A percentile compares a stretch with the other conserved stretches of the same genome.
Conservation (phyloP, 2,888 invertebrate species). For the Iselma pallidipennis region DNA sequence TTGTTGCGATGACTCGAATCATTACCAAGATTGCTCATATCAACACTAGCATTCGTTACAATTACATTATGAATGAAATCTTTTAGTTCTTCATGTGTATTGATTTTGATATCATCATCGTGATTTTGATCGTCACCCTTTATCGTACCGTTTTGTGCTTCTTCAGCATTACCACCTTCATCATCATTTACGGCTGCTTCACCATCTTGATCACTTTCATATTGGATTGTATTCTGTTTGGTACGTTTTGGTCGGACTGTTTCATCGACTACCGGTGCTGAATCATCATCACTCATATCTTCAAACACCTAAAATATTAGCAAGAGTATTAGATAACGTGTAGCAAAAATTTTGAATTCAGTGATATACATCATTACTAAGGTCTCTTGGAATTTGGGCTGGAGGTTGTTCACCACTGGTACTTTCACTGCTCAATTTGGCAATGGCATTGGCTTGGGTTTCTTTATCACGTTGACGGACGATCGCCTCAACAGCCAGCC, state of each 20-base stretch:
- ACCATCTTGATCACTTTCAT: slow-evolving; percentile 47
- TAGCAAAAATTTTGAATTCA: background rate
- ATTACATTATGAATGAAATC: slow-evolving; percentile 65
- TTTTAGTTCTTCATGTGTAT: slow-evolving; percentile 37
- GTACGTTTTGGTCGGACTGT: slow-evolving; percentile 36
- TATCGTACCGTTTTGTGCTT: background rate
- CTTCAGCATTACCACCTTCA: slow-evolving; percentile 2
- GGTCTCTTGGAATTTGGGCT: slow-evolving; percentile 55
- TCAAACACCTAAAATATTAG: slow-evolving; percentile 49
- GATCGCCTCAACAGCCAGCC: slow-evolving; percentile 93
- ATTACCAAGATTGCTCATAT: slow-evolving; percentile 54
- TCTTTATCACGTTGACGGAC: slow-evolving; percentile 82
- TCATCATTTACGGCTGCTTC: slow-evolving; percentile 3
- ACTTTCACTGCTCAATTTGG: slow-evolving; percentile 80
- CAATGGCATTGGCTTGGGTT: slow-evolving; percentile 81
- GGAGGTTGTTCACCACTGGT: slow-evolving; percentile 58
- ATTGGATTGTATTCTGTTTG: slow-evolving; percentile 51
- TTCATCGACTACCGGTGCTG: slow-evolving; percentile 40
- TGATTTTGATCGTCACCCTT: slow-evolving; percentile 8
- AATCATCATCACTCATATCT: slow-evolving; percentile 51
- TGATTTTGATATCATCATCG: slow-evolving; percentile 1
- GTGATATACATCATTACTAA: slow-evolving; percentile 58
- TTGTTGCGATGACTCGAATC: slow-evolving; percentile 58
- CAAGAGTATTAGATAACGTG: background rate
- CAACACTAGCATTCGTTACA: slow-evolving; percentile 73